Percentiles rank a stretch among this genome's conserved stretches.
Conservation (phyloP, 1,140 invertebrate species). For the Yoshiicerus persimilis region DNA sequence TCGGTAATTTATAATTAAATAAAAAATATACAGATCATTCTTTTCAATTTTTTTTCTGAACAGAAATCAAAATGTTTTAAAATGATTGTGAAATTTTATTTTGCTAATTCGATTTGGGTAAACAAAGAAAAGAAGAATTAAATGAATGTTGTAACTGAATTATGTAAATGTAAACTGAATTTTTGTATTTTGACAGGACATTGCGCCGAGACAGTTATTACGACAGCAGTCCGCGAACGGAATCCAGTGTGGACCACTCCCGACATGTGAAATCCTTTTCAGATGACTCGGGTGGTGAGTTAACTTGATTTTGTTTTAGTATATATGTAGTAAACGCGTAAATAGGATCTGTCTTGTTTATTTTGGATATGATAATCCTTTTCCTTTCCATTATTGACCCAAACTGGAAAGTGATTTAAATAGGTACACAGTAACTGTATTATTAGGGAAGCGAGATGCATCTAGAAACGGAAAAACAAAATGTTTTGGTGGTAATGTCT, state of each 20-base stretch:
- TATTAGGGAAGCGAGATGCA: too few species aligned
- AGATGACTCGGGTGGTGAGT: slow-evolving; percentile 45
- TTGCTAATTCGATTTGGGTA: background rate
- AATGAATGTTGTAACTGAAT: too few species aligned
- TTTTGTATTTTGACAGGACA: slow-evolving; percentile 33
- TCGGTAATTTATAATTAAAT: too few species aligned
- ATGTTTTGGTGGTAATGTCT: background rate
- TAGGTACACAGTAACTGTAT: too few species aligned
- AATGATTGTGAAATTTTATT: too few species aligned
- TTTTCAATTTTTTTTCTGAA: too few species aligned
- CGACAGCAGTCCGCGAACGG: slow-evolving; percentile 47
- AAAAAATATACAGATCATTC: too few species aligned
- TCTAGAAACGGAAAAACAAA: background rate
- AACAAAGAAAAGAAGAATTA: background rate
- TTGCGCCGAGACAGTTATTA: slow-evolving; percentile 47
- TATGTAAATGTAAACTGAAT: background rate
- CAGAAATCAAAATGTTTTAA: too few species aligned
- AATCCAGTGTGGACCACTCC: slow-evolving; percentile 49
- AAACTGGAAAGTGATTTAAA: too few species aligned
- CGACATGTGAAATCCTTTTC: slow-evolving; percentile 48
- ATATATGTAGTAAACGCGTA: background rate
- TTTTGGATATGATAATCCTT: too few species aligned
- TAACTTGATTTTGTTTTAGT: background rate
- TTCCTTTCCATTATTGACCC: too few species aligned
- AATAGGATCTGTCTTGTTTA: too few species aligned